These are phyloP conservation scores for Darevskia mixta DNA, from an alignment of 2,797 vertebrate genomes.

Conservation along the genomic window DNA sequence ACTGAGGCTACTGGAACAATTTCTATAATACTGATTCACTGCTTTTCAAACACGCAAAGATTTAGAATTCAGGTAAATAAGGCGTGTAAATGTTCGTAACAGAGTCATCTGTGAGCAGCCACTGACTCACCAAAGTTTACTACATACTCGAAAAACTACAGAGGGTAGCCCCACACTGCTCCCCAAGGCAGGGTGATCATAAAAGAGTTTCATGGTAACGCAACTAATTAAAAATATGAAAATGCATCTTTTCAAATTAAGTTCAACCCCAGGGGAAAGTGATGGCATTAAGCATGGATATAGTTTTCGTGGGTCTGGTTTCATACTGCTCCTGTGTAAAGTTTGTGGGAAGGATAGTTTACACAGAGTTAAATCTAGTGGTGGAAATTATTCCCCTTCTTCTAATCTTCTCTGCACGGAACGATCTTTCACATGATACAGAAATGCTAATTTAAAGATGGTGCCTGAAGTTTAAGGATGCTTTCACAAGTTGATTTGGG, in stretches of 20 bases:
- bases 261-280: neutral
- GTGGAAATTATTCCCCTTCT: neutral
- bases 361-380: neutral
- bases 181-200: neutral
- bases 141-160: slow-evolving; percentile 33
- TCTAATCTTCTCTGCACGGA: neutral
- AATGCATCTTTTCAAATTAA: neutral
- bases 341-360: neutral
- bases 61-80: slow-evolving; percentile 29
- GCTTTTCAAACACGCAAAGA: slow-evolving; percentile 19
- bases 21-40: slow-evolving; percentile 22
- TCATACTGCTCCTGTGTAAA: neutral
- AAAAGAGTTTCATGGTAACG: neutral
- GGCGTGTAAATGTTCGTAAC: neutral
- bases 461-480: fast-evolving
- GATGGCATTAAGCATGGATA: neutral
- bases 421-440: neutral
- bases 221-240: neutral
- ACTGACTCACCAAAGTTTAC: slow-evolving; percentile 38
- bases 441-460: neutral
- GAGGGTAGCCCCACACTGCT: fast-evolving
- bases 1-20: slow-evolving; percentile 12
- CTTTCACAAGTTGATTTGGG: fast-evolving
- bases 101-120: slow-evolving; percentile 2
- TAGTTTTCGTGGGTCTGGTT: neutral